Conservation (phyloP, 1,140 invertebrate species). For the Lerema accius region DNA sequence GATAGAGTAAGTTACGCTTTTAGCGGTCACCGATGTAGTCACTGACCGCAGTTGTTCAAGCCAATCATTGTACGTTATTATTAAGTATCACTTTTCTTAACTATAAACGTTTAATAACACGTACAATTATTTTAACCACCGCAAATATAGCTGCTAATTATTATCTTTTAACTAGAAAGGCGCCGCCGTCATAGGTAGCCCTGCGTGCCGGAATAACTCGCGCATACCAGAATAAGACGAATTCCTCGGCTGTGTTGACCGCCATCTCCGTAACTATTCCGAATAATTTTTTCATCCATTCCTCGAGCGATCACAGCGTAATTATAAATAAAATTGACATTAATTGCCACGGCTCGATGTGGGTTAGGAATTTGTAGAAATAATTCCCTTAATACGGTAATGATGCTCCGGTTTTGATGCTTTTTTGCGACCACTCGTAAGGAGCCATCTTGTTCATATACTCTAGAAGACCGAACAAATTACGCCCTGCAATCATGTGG, state of each 20-base stretch:
- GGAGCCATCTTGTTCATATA: slow-evolving; percentile 35
- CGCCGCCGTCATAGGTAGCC: slow-evolving; percentile 44
- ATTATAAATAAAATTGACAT: slow-evolving; percentile 80
- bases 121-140: slow-evolving; percentile 24
- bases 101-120: slow-evolving; percentile 20
- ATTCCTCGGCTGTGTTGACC: slow-evolving; percentile 52
- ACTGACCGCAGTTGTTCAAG: neutral
- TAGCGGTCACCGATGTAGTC: too few species aligned
- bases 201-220: slow-evolving; percentile 47
- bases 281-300: slow-evolving; percentile 60
- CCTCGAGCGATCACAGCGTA: slow-evolving; percentile 46
- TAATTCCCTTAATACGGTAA: slow-evolving; percentile 56
- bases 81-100: slow-evolving; percentile 14
- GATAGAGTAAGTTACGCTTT: too few species aligned
- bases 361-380: slow-evolving; percentile 76
- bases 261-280: slow-evolving; percentile 44
- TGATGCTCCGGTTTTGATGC: slow-evolving; percentile 38
- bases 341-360: slow-evolving; percentile 69
- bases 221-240: slow-evolving; percentile 46
- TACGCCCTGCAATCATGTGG: neutral
- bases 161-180: slow-evolving; percentile 44
- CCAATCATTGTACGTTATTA: neutral
- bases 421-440: slow-evolving; percentile 29
- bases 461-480: slow-evolving; percentile 5
- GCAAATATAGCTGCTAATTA: slow-evolving; percentile 39